phyloP scores from a whole-genome alignment of 2,113 vertebrate genomes.

The Nothoprocta pentlandii region DNA sequence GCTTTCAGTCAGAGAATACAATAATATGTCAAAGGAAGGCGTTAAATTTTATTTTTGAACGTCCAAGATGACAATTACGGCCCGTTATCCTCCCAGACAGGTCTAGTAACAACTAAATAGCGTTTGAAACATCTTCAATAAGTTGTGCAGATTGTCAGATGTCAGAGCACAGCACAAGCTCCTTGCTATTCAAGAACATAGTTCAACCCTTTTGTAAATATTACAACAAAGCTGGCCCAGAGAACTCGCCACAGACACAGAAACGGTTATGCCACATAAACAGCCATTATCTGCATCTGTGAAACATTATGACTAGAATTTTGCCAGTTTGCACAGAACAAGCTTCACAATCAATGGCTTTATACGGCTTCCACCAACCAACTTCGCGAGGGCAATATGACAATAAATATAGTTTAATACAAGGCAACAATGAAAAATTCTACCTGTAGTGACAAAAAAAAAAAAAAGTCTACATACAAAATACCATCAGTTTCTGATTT shows the following conservation, averaged over 20 bases:
- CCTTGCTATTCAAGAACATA: not conserved
- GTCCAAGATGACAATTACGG: not conserved
- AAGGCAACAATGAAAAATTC: not conserved
- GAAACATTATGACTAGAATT: not conserved
- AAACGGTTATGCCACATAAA: not conserved
- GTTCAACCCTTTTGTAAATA: not conserved
- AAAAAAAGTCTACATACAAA: not conserved
- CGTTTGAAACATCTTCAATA: not conserved
- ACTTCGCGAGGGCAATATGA: not conserved
- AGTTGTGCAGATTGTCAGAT: not conserved
- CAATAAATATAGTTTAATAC: not conserved
- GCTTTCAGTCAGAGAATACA: not conserved
- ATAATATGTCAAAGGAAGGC: not conserved
- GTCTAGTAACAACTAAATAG: not conserved
- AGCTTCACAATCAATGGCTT: not conserved
- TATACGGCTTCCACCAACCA: not conserved
- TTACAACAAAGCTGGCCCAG: not conserved
- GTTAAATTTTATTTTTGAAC: slow-evolving; percentile 8
- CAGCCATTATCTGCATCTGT: not conserved
- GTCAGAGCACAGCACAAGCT: not conserved
- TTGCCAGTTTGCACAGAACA: not conserved
- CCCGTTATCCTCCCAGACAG: not conserved
- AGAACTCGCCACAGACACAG: not conserved
- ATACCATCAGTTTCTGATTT: not conserved
- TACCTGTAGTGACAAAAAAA: not conserved